Evolutionary conservation across 2,797 vertebrate genomes (phyloP).

Genomic region (Gouania willdenowi): DNA sequence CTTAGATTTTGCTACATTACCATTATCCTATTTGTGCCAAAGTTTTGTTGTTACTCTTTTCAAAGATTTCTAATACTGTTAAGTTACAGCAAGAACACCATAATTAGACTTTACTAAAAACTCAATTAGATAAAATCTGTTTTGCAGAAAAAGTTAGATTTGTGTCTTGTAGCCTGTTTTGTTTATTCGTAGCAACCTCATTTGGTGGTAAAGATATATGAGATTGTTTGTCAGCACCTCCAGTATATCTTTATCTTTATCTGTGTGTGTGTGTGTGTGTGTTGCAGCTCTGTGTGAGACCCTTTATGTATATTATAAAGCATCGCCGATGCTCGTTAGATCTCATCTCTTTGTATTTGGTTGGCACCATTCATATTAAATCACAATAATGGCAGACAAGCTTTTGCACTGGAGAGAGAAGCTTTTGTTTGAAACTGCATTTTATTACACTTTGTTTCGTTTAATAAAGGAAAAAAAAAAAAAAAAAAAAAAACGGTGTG

Average conservation of each 20-base stretch:
- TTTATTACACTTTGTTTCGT: slow-evolving; percentile 81
- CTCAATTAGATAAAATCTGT: too few relatives aligned
- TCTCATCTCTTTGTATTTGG: slow-evolving; percentile 64
- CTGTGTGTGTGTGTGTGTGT: slow-evolving; percentile 38
- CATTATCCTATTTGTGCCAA: too few relatives aligned
- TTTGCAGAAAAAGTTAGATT: slow-evolving; percentile 49
- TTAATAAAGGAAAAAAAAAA: slow-evolving; percentile 74
- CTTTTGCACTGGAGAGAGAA: slow-evolving; percentile 57
- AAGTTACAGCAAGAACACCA: too few relatives aligned
- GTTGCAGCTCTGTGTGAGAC: slow-evolving; percentile 39
- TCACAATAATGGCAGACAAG: slow-evolving; percentile 74
- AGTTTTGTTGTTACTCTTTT: too few relatives aligned
- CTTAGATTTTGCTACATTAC: too few relatives aligned
- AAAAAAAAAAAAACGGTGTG: slow-evolving; percentile 59
- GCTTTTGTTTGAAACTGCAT: slow-evolving; percentile 68
- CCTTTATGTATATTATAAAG: slow-evolving; percentile 73
- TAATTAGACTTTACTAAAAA: too few relatives aligned
- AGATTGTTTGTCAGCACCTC: slow-evolving; percentile 43
- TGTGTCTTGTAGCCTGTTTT: slow-evolving; percentile 53
- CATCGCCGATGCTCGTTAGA: slow-evolving; percentile 71
- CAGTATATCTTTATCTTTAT: too few relatives aligned
- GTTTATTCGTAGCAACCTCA: slow-evolving; percentile 67
- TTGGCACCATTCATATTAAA: slow-evolving; percentile 71
- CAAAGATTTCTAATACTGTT: too few relatives aligned
- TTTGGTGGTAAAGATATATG: slow-evolving; percentile 37